phyloP scores from a whole-genome alignment of 2,888 invertebrate species.

The Scaeva pyrastri region DNA sequence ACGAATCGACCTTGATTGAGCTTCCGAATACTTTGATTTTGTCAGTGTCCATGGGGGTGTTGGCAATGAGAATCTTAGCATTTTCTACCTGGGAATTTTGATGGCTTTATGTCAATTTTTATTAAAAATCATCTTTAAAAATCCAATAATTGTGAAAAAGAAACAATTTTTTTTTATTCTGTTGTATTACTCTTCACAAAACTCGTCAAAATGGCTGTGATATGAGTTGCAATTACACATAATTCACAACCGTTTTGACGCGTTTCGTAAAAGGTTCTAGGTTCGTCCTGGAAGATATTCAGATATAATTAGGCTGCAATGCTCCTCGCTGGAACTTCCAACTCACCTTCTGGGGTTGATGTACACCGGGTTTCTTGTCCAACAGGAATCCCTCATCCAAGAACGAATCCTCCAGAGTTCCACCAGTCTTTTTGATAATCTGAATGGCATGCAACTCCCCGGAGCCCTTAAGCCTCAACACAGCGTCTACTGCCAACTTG shows the following conservation, averaged over 20 bases:
- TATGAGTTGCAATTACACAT: slow-evolving; percentile 80
- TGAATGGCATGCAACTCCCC: slow-evolving; percentile 98
- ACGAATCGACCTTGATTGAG: slow-evolving; percentile 95
- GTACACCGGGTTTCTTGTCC: slow-evolving; percentile 98
- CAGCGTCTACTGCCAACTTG: slow-evolving; percentile 97
- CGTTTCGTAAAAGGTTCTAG: slow-evolving; percentile 73
- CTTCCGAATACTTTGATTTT: slow-evolving; percentile 99
- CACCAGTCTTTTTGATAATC: slow-evolving; percentile 98
- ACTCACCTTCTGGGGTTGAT: slow-evolving; percentile 92
- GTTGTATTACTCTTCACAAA: slow-evolving; percentile 78
- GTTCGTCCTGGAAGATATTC: neutral
- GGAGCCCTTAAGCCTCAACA: slow-evolving; percentile 96
- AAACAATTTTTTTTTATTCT: slow-evolving; percentile 3
- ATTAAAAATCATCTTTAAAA: neutral
- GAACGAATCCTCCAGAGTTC: slow-evolving; percentile 96
- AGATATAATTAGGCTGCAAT: neutral
- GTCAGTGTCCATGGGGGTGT: slow-evolving; percentile 99
- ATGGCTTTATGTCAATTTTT: slow-evolving; percentile 15
- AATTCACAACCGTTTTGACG: slow-evolving; percentile 85
- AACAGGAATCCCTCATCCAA: slow-evolving; percentile 97
- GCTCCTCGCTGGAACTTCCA: neutral
- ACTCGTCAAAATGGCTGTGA: slow-evolving; percentile 84
- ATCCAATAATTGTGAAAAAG: neutral
- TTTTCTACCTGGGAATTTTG: slow-evolving; percentile 88
- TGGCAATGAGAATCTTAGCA: slow-evolving; percentile 98